Evolutionary conservation across 2,113 vertebrate genomes (phyloP), one percentile per base, ranked within the genome.

Genomic region (Microtus pennsylvanicus): DNA sequence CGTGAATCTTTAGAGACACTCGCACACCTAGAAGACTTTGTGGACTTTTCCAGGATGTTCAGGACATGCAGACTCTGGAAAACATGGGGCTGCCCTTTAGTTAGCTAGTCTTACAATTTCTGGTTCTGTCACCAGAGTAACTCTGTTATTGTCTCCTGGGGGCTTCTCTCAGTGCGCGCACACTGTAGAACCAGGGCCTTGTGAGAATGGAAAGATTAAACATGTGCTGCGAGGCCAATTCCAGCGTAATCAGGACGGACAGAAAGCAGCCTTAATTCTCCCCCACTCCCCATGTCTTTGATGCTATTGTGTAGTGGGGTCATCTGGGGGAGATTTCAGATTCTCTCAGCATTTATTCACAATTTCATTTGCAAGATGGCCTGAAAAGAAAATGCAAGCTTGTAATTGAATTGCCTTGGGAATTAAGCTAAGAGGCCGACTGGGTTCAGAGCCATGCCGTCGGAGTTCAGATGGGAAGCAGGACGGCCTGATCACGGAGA

Each of bases 351-450:
- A 75, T 93, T 96, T 91, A 91, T 87, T 91, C 67, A 77, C 74
- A 88, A 86, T 87, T 98, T 82, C 85, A 55, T 94, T 96, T 87
- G 45, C 16, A 75, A 42, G 76, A 45, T 21, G 33, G 33, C 67
- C 95, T 65, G 83, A 91, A 89, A 95, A 61, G 95, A 90, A 96
- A 91, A 92, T 50, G 52, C 45, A 63, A 65, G 50, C 87, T 74
- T 93, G 69, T 83, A 78, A 85, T 45, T 93, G 90, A 38, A 76
- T 47, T 69, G 76, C 94, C 70, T 87, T 55, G 90, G 81, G 77
- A 67, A 63, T 88, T 80, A 65, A 78, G 78, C 77, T 90, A 11
- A 10, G 83, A 47, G 90, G 55, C 87, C 63, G 50, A 47, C 42
- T 10, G 5, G 85, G 55, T 87, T 81, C 50, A 61, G 61, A 58